Evolutionary conservation across 1,140 invertebrate genomes (phyloP).

Genomic region (Tetramorium alpestre): DNA sequence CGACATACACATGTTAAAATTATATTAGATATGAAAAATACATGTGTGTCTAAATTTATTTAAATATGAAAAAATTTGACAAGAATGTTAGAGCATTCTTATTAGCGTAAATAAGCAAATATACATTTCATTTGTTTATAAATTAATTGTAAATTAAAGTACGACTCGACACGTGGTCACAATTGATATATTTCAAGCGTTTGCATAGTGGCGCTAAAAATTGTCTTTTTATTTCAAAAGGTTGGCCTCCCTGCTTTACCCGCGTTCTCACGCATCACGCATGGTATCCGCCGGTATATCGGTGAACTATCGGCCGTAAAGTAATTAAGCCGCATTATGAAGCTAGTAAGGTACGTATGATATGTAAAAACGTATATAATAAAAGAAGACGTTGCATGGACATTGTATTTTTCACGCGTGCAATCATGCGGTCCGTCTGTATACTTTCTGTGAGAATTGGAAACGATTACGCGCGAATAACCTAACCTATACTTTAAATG

Average conservation of each 20-base stretch:
- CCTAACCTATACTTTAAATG: not conserved
- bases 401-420: not conserved
- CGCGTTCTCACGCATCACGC: not conserved
- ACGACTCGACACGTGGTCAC: not conserved
- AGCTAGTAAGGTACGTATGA: conserved; percentile 79
- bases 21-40: not conserved
- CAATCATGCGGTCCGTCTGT: not conserved
- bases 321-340: conserved; percentile 71
- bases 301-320: conserved; percentile 11
- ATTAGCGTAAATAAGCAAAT: not conserved
- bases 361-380: not conserved
- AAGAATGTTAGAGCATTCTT: not conserved
- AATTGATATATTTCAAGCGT: not conserved
- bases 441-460: not conserved
- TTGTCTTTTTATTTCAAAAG: not conserved
- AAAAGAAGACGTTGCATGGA: not conserved
- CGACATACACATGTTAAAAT: not conserved
- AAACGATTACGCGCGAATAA: not conserved
- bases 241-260: not conserved
- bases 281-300: conserved; percentile 60
- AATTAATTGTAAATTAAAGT: not conserved
- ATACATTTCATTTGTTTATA: not conserved
- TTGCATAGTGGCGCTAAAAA: not conserved
- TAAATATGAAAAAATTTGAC: conserved; percentile 3
- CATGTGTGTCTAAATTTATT: not conserved